A percentile compares a stretch with the other conserved stretches of the same genome.
Evolutionary conservation across 2,888 invertebrate genomes (phyloP).

Genomic region (Drosophila macrospina): DNA sequence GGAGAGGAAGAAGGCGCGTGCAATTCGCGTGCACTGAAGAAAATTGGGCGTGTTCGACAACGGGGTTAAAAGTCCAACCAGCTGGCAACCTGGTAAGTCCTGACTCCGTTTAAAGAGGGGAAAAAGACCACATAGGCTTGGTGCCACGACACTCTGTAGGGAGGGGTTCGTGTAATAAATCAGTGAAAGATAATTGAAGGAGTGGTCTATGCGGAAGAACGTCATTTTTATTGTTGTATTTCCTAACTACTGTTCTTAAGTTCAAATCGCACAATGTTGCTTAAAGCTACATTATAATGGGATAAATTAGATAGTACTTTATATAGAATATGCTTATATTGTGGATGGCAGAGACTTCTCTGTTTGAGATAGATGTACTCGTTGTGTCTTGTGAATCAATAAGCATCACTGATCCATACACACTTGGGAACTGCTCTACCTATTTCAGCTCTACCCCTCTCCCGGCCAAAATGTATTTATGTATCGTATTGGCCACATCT

Average conservation of each 20-base stretch:
- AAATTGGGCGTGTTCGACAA: constrained; percentile 45
- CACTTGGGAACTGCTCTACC: constrained; percentile 25
- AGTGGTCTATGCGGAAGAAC: constrained; percentile 54
- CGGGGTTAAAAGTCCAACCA: constrained; percentile 39
- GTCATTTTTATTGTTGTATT: constrained; percentile 41
- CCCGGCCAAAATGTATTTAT: constrained; percentile 48
- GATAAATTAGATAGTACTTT: not conserved
- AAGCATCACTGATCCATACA: constrained; percentile 7
- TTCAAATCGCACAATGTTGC: constrained; percentile 12
- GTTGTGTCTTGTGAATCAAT: not conserved
- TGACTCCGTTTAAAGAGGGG: constrained; percentile 13
- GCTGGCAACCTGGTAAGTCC: constrained; percentile 33
- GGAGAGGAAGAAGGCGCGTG: constrained; percentile 25
- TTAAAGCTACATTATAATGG: not conserved
- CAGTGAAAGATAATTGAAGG: constrained; percentile 61
- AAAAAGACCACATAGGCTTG: constrained; percentile 19
- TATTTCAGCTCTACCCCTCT: constrained; percentile 1
- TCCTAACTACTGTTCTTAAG: constrained; percentile 20
- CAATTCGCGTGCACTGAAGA: constrained; percentile 50
- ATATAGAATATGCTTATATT: not conserved
- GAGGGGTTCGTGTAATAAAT: constrained; percentile 51
- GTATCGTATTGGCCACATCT: constrained; percentile 35
- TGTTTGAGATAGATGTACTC: not conserved
- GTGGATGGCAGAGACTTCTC: not conserved
- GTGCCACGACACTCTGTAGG: constrained; percentile 7